Percentiles rank a stretch among this genome's conserved stretches.
These are phyloP conservation scores for Drosophila willistoni DNA, from an alignment of 1,140 invertebrate species.

Conservation along the genomic window DNA sequence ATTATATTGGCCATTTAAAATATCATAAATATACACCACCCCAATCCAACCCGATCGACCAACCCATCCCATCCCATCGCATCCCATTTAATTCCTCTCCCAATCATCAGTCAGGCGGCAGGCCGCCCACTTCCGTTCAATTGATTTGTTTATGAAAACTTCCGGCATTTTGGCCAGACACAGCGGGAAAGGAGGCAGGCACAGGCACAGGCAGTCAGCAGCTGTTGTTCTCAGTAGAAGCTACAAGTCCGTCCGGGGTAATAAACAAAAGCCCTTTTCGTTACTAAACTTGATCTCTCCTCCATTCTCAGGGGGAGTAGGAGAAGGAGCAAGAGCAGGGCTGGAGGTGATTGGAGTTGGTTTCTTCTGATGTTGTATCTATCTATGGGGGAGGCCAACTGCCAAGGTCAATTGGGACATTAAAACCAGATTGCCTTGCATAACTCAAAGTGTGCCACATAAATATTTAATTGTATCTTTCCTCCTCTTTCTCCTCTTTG, in stretches of 20 bases:
- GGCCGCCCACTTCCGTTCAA: constrained; percentile 68
- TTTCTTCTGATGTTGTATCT: no score
- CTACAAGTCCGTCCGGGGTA: not conserved
- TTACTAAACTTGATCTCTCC: not conserved
- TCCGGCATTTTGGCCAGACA: constrained; percentile 53
- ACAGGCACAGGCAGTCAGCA: constrained; percentile 5
- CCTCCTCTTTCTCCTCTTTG: constrained; percentile 22
- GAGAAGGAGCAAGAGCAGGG: not conserved
- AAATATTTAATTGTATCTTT: constrained; percentile 71
- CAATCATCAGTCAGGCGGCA: constrained; percentile 39
- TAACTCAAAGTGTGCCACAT: constrained; percentile 78
- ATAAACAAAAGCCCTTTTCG: constrained; percentile 65
- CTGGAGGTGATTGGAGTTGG: no score
- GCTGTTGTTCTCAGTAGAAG: constrained; percentile 35
- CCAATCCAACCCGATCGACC: not conserved
- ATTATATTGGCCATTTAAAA: constrained; percentile 37
- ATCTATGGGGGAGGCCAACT: constrained; percentile 21
- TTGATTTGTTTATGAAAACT: constrained; percentile 79
- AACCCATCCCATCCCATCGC: not conserved
- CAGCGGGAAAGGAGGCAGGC: not conserved
- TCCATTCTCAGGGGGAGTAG: no score
- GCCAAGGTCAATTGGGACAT: constrained; percentile 75
- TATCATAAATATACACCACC: constrained; percentile 59
- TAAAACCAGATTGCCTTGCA: constrained; percentile 70
- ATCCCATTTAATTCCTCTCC: constrained; percentile 7